These are phyloP conservation scores for Spisula subtruncata DNA, from an alignment of 2,888 invertebrate species.

Conservation along the genomic window DNA sequence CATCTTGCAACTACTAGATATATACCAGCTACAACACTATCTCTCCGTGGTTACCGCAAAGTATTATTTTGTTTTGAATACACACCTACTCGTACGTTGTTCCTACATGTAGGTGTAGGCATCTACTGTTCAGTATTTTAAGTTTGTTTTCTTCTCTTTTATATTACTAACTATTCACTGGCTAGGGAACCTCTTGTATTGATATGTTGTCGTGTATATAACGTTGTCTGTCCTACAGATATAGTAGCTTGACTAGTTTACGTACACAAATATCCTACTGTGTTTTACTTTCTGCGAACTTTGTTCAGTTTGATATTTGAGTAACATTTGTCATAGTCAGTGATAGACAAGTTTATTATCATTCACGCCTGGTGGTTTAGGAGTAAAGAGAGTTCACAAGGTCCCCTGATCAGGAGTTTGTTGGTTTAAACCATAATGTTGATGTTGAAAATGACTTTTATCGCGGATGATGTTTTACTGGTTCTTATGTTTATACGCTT, in stretches of 20 bases:
- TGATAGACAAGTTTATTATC: no score
- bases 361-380: no score
- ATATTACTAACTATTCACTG: background rate
- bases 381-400: no score
- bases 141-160: constrained; percentile 44
- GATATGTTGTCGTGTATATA: background rate
- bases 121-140: constrained; percentile 64
- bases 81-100: background rate
- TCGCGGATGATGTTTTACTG: no score
- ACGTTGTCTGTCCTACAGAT: background rate
- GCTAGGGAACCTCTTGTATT: background rate
- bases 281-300: background rate
- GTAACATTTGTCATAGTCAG: no score
- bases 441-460: no score
- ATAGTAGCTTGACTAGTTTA: background rate
- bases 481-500: no score
- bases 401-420: no score
- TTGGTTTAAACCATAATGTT: no score
- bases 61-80: constrained; percentile 20
- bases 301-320: no score
- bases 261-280: background rate
- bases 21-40: constrained; percentile 1
- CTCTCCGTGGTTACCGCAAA: constrained; percentile 19
- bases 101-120: constrained; percentile 36
- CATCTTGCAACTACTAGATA: background rate